These are phyloP conservation scores for Synergus gifuensis DNA, from an alignment of 2,888 invertebrate species.

Conservation along the genomic window DNA sequence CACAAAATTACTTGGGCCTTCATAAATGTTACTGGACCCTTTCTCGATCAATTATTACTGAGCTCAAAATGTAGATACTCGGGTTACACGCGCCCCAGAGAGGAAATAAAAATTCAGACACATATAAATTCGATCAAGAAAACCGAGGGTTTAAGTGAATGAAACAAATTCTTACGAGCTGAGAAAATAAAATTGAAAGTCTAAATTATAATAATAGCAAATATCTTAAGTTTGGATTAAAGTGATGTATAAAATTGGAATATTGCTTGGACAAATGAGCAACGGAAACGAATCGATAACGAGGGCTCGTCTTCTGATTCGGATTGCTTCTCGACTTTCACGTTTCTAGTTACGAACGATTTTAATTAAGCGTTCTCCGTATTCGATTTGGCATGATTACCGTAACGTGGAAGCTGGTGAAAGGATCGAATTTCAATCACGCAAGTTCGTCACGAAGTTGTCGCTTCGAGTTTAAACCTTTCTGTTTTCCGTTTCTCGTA, in stretches of 20 bases:
- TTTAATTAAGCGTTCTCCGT: conserved; percentile 52
- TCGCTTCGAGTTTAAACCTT: conserved; percentile 41
- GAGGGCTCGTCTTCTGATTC: conserved; percentile 35
- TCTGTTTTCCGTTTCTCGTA: conserved; percentile 39
- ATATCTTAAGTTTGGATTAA: neutral
- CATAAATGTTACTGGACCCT: conserved; percentile 38
- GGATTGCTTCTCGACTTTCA: conserved; percentile 49
- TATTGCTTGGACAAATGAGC: neutral
- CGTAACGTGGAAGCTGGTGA: conserved; percentile 46
- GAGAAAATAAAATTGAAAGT: neutral
- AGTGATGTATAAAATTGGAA: neutral
- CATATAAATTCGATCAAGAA: conserved; percentile 32
- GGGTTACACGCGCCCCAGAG: conserved; percentile 31
- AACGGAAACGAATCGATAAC: conserved; percentile 42
- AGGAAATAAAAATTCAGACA: conserved; percentile 29
- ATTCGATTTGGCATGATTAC: conserved; percentile 49
- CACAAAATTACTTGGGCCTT: conserved; percentile 32
- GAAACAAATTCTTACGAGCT: neutral
- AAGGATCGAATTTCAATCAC: conserved; percentile 53
- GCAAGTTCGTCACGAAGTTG: conserved; percentile 44
- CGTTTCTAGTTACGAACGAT: conserved; percentile 51
- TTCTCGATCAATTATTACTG: conserved; percentile 38
- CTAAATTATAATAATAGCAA: neutral
- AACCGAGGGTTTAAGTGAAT: conserved; percentile 6
- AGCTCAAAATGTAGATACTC: conserved; percentile 40